A percentile compares a stretch with the other conserved stretches of the same genome.
Conservation (phyloP, 2,113 vertebrate species). For the Phycodurus eques region DNA sequence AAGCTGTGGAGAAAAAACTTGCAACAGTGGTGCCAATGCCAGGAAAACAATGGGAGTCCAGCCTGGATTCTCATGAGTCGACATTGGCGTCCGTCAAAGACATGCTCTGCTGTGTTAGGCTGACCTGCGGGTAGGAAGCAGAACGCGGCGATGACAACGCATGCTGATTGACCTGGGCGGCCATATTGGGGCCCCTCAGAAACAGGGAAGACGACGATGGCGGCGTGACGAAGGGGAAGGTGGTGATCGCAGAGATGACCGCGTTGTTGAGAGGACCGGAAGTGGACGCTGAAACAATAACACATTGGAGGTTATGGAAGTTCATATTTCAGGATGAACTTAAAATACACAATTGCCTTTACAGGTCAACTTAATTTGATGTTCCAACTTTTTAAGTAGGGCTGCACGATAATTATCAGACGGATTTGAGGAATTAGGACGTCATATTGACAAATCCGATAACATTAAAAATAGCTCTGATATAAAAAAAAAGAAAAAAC, state of each 20-base stretch:
- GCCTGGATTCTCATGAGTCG: slow-evolving; percentile 28
- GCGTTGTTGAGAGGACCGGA: slow-evolving; percentile 6
- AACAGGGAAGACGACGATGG: slow-evolving; percentile 25
- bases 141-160: slow-evolving; percentile 26
- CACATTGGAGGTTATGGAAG: neutral
- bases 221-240: slow-evolving; percentile 15
- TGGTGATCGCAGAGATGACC: neutral
- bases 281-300: slow-evolving; percentile 34
- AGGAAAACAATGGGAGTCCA: neutral
- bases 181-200: slow-evolving; percentile 19
- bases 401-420: too few species aligned
- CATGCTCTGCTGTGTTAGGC: slow-evolving; percentile 18
- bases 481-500: too few species aligned
- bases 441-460: too few species aligned
- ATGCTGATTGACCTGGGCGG: slow-evolving; percentile 33
- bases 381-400: too few species aligned
- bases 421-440: neutral
- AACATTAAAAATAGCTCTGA: too few species aligned
- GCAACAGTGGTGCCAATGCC: neutral
- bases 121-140: neutral
- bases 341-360: neutral
- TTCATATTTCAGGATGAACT: neutral
- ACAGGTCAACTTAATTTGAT: neutral
- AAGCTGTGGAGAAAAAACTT: too few species aligned
- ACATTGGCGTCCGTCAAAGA: slow-evolving; percentile 34